Evolutionary conservation across 2,797 vertebrate genomes (phyloP).

Genomic region (Siniperca obscura): DNA sequence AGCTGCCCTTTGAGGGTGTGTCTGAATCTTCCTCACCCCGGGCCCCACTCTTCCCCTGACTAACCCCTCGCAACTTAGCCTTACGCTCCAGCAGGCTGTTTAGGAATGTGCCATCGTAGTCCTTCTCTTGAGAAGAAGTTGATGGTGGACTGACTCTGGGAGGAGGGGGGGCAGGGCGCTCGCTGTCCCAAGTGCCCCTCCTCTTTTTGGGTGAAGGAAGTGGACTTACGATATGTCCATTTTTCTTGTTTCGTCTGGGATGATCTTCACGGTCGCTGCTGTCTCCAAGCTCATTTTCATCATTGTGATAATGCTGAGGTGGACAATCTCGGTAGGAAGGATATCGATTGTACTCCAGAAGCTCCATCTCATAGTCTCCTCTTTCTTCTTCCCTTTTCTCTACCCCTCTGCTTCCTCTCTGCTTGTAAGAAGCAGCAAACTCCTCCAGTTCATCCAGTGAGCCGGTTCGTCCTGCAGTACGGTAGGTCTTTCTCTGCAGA

Average conservation of each 20-base stretch:
- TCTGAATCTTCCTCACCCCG: constrained; percentile 83
- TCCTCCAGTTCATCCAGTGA: constrained; percentile 96
- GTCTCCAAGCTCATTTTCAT: constrained; percentile 51
- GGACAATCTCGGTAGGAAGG: constrained; percentile 75
- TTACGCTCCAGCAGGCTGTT: constrained; percentile 90
- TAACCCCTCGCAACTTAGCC: constrained; percentile 74
- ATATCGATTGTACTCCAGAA: constrained; percentile 67
- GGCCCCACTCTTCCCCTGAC: constrained; percentile 48
- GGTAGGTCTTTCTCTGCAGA: constrained; percentile 92
- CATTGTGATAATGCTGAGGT: constrained; percentile 66
- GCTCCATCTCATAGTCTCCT: constrained; percentile 80
- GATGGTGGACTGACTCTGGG: constrained; percentile 66
- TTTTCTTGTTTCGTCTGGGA: constrained; percentile 73
- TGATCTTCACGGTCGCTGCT: constrained; percentile 76
- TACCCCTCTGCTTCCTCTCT: constrained; percentile 68
- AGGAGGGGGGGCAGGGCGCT: constrained; percentile 67
- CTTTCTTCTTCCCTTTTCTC: constrained; percentile 78
- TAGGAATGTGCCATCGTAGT: constrained; percentile 89
- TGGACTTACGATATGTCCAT: constrained; percentile 76
- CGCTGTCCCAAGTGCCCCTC: constrained; percentile 86
- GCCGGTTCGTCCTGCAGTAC: constrained; percentile 83
- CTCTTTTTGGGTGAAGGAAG: constrained; percentile 85
- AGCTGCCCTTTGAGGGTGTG: constrained; percentile 89
- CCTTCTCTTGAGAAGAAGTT: constrained; percentile 77
- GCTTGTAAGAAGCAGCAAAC: constrained; percentile 86